Base-by-base conservation (phyloP, 1,140 invertebrate genomes). In the Pectinophora gossypiella region DNA sequence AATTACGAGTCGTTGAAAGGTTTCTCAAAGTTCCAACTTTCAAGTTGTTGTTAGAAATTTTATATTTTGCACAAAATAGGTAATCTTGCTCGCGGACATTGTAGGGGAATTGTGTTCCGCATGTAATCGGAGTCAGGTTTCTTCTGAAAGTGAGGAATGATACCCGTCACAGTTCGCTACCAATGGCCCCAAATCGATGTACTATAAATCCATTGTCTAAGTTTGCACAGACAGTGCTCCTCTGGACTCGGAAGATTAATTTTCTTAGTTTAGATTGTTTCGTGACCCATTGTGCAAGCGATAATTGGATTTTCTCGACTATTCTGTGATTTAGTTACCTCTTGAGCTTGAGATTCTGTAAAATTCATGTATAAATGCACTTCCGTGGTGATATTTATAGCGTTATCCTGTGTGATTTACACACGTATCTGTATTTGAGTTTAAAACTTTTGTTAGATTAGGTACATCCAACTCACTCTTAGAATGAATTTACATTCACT, bases 231-330 rank as follows among this genome's bases (percentile, higher is more conserved):
- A 76, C 79, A 76, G 65, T 71, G 72, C 76, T 76, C 62, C 77
- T 76, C 81, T 82, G 75, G 78, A 82, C 81, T 85, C 67, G 55
- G 78, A 82, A 86, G 81, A 87, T 87, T 87, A 87, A 87, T 87
- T 85, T 87, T 87, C 84, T 87, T 85, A 87, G 81, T 87, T 85
- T 78, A 80, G 81, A 87, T 84, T 85, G 78, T 85, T 85, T 82
- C 76, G 81, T 82, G 78, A 79, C 76, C 80, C 72, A 84, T 87
- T 87, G 81, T 87, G 74, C 79, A 75, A 58, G 76, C 72, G 74
- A 77, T 87, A 87, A 87, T 87, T 87, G 81, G 78, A 87, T 85
- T 85, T 85, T 85, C 76, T 73, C 68, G 56, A 72, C 76, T 77
- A 80, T 81, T 18, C 73, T 70, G 65, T 75, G 75, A 87, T 84